Evolutionary conservation across 2,113 vertebrate species (phyloP).

Genomic region (Zootoca vivipara): DNA sequence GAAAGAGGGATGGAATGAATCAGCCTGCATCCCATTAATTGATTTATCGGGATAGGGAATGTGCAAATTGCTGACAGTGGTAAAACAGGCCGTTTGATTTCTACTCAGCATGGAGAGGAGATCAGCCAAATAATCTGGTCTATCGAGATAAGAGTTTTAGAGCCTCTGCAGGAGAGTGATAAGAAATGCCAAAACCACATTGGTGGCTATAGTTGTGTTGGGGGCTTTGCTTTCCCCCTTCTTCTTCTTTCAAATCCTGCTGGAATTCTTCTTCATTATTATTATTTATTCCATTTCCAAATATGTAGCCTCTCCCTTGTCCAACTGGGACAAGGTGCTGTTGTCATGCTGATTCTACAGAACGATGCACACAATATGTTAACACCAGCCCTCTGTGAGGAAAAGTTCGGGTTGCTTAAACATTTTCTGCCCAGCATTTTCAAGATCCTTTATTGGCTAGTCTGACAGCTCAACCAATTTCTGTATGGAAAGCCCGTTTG

Average conservation of each 20-base stretch:
- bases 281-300: not conserved
- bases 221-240: conserved; percentile 15
- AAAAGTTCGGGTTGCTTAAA: not conserved
- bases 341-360: not conserved
- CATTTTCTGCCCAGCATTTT: not conserved
- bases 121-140: conserved; percentile 84
- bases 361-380: not conserved
- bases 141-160: conserved; percentile 89
- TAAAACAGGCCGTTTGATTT: conserved; percentile 75
- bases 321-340: not conserved
- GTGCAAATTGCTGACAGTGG: conserved; percentile 64
- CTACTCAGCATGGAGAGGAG: conserved; percentile 80
- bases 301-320: not conserved
- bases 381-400: not conserved
- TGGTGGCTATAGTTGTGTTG: conserved; percentile 40
- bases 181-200: conserved; percentile 72
- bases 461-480: not conserved
- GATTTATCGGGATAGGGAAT: conserved; percentile 69
- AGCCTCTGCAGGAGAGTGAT: conserved; percentile 86
- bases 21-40: conserved; percentile 74
- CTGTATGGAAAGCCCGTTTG: not conserved
- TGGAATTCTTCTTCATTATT: not conserved
- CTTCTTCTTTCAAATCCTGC: not conserved
- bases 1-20: conserved; percentile 36
- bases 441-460: not conserved